A percentile compares a stretch with the other conserved stretches of the same genome.
These are phyloP conservation scores for Lutraria lutraria DNA, from an alignment of 2,888 invertebrate genomes.

Conservation along the genomic window DNA sequence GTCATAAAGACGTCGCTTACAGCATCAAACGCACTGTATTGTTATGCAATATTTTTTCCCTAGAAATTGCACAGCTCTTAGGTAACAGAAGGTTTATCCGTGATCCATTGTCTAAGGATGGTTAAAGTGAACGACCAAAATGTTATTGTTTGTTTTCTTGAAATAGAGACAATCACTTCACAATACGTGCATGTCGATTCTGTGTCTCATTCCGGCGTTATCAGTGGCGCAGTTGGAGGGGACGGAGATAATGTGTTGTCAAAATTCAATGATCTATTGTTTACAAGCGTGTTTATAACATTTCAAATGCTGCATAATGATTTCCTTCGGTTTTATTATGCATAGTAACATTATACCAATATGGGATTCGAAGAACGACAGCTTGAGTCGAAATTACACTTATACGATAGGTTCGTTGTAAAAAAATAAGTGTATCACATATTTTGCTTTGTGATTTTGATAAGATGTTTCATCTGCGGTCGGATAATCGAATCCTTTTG, in stretches of 20 bases:
- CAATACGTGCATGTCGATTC: not conserved
- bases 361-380: not conserved
- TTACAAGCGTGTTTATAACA: not conserved
- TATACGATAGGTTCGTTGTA: not conserved
- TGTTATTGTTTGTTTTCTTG: not conserved
- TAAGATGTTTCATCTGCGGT: slow-evolving; percentile 35
- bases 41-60: too few species aligned
- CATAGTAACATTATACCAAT: not conserved
- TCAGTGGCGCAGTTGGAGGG: not conserved
- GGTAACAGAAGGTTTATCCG: not conserved
- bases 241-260: not conserved
- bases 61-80: not conserved
- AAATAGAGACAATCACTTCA: not conserved
- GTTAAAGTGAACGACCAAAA: not conserved
- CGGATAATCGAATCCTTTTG: slow-evolving; percentile 35
- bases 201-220: not conserved
- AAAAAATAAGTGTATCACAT: slow-evolving; percentile 1
- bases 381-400: not conserved
- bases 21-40: too few species aligned
- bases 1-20: too few species aligned
- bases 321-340: not conserved
- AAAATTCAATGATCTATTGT: not conserved
- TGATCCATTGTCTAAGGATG: not conserved
- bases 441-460: slow-evolving; percentile 21
- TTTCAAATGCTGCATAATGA: not conserved